Conservation (phyloP, 2,113 vertebrate species). For the Sigmodon hispidus region DNA sequence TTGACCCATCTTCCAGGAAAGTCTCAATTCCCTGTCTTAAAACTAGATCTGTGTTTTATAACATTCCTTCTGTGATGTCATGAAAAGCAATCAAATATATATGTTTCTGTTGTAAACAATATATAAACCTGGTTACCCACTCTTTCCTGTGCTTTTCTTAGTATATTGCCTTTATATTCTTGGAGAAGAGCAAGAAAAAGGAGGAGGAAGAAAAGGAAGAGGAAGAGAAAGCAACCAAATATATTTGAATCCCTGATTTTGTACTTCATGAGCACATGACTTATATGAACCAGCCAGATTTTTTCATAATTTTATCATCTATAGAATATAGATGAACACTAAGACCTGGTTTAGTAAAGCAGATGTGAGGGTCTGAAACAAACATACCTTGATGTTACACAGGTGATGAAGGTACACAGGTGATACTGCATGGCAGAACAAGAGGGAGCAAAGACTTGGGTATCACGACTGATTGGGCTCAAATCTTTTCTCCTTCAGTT, state of each 20-base stretch:
- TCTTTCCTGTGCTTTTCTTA: accelerated
- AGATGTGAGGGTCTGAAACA: not conserved
- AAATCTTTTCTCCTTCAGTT: not conserved
- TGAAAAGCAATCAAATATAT: not conserved
- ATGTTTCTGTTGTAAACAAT: not conserved
- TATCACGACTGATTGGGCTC: not conserved
- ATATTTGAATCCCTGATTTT: not conserved
- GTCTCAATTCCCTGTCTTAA: not conserved
- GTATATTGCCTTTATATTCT: not conserved
- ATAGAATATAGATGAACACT: not conserved
- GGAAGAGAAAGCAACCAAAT: not conserved
- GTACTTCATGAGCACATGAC: not conserved
- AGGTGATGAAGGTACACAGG: not conserved
- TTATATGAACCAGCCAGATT: not conserved
- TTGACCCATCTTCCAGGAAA: not conserved
- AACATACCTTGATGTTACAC: not conserved
- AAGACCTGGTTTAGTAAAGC: not conserved
- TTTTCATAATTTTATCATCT: not conserved
- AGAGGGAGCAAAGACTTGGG: no score
- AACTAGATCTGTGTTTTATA: not conserved
- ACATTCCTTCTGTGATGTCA: not conserved
- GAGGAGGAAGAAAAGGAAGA: not conserved
- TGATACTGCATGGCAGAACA: accelerated
- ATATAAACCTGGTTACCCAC: accelerated
- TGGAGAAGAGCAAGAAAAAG: no score